Evolutionary conservation across 1,140 invertebrate genomes (phyloP), one percentile per base, ranked within the genome.

Genomic region (Andrena cerasifolii): DNA sequence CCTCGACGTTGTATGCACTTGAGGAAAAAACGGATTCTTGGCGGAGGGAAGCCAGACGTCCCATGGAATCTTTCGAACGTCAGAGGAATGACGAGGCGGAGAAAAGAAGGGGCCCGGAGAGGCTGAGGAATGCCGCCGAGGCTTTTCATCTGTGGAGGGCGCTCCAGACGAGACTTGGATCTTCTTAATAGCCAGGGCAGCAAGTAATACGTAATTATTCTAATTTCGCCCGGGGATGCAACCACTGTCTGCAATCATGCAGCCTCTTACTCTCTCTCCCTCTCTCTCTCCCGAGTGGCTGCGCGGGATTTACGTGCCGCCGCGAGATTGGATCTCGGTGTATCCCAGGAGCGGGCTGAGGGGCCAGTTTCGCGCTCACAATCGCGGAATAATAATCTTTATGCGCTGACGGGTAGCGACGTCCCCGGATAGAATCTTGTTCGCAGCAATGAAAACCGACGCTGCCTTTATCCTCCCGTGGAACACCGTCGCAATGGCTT

Each of bases 181-280:
- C 40, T 33, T 61, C 33, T 40, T 40, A 61, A 61, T 33, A 26
- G 62, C 14, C 16, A 14, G 10, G 63, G 66, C 61, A 62, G 43
- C 51, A 56, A 45, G 43, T 70, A 70, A 74, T 70, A 61, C 67
- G 67, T 84, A 84, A 84, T 84, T 84, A 84, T 84, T 84, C 82
- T 84, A 84, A 84, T 84, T 80, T 84, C 43, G 72, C 51, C 58
- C 16, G 3, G 45, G 61, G 49, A 84, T 68, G 66, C 47, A 68
- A 75, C 66, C n/a, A n/a, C n/a, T n/a, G n/a, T n/a, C n/a, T n/a
- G n/a, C n/a, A n/a, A n/a, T n/a, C n/a, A n/a, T n/a, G n/a, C n/a
- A n/a, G n/a, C n/a, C n/a, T n/a, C n/a, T n/a, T n/a, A n/a, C n/a
- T n/a, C n/a, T n/a, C n/a, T n/a, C n/a, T n/a, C n/a, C n/a, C n/a